phyloP scores from a whole-genome alignment of 2,797 vertebrate species.

The Carduelis carduelis region DNA sequence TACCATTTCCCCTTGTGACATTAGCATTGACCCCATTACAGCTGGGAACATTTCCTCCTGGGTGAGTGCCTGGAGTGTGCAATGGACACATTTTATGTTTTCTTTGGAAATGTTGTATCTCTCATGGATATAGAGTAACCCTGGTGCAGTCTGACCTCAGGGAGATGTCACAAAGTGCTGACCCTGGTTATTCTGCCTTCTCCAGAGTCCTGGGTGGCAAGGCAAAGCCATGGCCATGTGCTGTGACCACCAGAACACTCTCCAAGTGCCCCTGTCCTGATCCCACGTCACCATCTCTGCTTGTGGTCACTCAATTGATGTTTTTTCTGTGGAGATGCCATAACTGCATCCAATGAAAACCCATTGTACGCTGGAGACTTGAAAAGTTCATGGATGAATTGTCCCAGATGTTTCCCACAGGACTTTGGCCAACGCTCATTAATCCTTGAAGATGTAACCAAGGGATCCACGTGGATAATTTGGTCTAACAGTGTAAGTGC shows the following conservation, averaged over 20 bases:
- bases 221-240: neutral
- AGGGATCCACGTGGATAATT: neutral
- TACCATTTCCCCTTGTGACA: neutral
- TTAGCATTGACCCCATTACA: accelerated
- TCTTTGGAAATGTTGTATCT: neutral
- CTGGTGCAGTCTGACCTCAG: accelerated
- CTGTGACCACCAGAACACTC: neutral
- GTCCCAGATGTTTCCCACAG: neutral
- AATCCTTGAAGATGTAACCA: slow-evolving; percentile 29
- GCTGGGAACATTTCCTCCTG: neutral
- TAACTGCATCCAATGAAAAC: neutral
- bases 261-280: neutral
- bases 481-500: neutral
- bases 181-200: neutral
- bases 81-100: neutral
- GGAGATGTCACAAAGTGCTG: neutral
- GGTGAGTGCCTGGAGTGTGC: neutral
- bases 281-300: neutral
- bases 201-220: neutral
- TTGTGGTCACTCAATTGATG: neutral
- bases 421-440: neutral
- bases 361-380: neutral
- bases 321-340: neutral
- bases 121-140: accelerated
- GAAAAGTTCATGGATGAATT: slow-evolving; percentile 30